A percentile compares a stretch with the other conserved stretches of the same genome.
Conservation (phyloP, 2,797 vertebrate genomes). For the Onychomys arenicola region DNA sequence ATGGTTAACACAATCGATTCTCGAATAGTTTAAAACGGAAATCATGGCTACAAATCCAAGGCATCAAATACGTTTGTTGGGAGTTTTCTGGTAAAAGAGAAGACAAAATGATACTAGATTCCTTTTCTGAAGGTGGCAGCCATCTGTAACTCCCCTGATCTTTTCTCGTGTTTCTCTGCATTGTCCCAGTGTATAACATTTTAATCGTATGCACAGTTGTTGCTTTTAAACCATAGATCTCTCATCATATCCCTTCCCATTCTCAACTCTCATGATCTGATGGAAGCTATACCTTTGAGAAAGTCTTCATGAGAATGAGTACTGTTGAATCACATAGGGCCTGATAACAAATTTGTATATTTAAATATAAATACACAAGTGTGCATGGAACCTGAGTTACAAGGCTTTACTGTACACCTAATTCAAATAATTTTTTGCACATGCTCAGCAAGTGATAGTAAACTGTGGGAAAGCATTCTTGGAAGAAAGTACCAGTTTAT, state of each 20-base stretch:
- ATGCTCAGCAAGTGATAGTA: not conserved
- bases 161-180: not conserved
- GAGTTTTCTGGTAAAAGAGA: conserved; percentile 34
- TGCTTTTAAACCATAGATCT: not conserved
- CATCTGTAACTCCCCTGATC: not conserved
- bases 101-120: conserved; percentile 45
- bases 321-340: not conserved
- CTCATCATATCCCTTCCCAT: not conserved
- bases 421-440: not conserved
- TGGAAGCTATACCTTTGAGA: not conserved
- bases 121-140: conserved; percentile 34
- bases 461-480: conserved; percentile 8
- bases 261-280: not conserved
- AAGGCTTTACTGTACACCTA: not conserved
- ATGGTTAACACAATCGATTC: conserved; percentile 22
- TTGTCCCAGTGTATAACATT: not conserved
- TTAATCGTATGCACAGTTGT: conserved; percentile 10
- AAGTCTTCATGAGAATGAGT: not conserved
- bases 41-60: conserved; percentile 71
- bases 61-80: conserved; percentile 44
- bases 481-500: conserved; percentile 10
- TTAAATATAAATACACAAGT: not conserved
- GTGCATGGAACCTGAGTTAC: not conserved
- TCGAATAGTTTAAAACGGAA: conserved; percentile 77
- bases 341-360: not conserved